A percentile compares a stretch with the other conserved stretches of the same genome.
These are phyloP conservation scores for Drosophila prosaltans DNA, from an alignment of 1,140 invertebrate genomes.

Conservation along the genomic window DNA sequence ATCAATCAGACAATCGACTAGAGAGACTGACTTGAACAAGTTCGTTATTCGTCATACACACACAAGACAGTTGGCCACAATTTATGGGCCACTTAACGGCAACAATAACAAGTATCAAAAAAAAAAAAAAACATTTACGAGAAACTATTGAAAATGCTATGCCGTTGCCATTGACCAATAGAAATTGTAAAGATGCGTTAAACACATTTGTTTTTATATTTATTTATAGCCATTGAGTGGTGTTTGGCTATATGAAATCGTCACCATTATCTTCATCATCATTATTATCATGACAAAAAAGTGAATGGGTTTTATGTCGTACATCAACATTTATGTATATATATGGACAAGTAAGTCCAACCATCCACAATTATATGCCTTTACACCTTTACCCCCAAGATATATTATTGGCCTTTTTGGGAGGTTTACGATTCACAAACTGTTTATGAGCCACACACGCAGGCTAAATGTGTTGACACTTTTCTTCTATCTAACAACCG, in stretches of 20 bases:
- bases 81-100: conserved; percentile 65
- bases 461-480: conserved; percentile 68
- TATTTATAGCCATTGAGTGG: conserved; percentile 61
- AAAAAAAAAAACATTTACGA: conserved; percentile 27
- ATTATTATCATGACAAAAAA: conserved; percentile 53
- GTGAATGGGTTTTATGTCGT: conserved; percentile 77
- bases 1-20: conserved; percentile 62
- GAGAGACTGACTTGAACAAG: conserved; percentile 24
- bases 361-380: conserved; percentile 58
- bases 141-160: conserved; percentile 21
- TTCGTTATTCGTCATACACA: conserved; percentile 62
- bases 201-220: conserved; percentile 62
- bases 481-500: conserved; percentile 28
- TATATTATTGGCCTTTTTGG: conserved; percentile 43
- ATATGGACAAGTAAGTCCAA: conserved; percentile 2
- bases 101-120: conserved; percentile 25
- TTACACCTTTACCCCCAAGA: conserved; percentile 52
- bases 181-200: conserved; percentile 63
- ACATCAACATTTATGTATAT: conserved; percentile 34
- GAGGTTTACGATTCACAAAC: conserved; percentile 62
- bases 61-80: conserved; percentile 64
- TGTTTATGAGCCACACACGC: conserved; percentile 49
- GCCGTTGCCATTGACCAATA: conserved; percentile 45
- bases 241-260: conserved; percentile 51
- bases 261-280: conserved; percentile 13